phyloP scores from a whole-genome alignment of 2,113 vertebrate species.

The Cheilinus undulatus region DNA sequence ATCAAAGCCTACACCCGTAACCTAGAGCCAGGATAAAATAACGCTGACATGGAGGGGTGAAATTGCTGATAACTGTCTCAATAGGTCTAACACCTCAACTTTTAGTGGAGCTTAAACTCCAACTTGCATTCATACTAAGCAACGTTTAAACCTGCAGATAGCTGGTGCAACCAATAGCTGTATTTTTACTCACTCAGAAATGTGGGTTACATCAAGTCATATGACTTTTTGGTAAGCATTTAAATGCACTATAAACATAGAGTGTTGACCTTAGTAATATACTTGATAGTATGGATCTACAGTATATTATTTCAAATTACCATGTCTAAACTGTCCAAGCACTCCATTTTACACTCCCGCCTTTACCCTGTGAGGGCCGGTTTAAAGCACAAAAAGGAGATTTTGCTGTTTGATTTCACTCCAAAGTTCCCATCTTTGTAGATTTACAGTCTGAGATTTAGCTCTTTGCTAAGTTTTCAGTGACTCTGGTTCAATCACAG shows the following conservation, averaged over 20 bases:
- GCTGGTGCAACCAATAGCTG: too few species aligned
- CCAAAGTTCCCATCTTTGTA: constrained; percentile 33
- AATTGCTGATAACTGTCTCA: too few species aligned
- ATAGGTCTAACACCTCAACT: too few species aligned
- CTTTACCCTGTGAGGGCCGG: background rate
- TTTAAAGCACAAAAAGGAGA: constrained; percentile 69
- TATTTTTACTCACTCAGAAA: background rate
- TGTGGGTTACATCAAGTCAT: constrained; percentile 9
- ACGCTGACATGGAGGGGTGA: too few species aligned
- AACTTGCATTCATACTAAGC: too few species aligned
- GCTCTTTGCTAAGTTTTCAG: background rate
- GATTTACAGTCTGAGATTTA: constrained; percentile 14
- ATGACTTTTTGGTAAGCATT: background rate
- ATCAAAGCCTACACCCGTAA: too few species aligned
- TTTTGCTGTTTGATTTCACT: constrained; percentile 38
- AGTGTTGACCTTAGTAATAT: constrained; percentile 39
- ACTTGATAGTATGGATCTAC: constrained; percentile 40
- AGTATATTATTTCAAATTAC: constrained; percentile 18
- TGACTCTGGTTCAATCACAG: constrained; percentile 3
- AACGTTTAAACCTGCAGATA: too few species aligned
- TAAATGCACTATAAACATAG: constrained; percentile 33
- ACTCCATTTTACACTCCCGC: constrained; percentile 23
- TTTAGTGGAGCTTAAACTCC: too few species aligned
- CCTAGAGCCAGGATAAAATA: too few species aligned
- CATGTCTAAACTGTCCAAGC: background rate